Conservation (phyloP, 2,888 invertebrate genomes). For the Labia minor region DNA sequence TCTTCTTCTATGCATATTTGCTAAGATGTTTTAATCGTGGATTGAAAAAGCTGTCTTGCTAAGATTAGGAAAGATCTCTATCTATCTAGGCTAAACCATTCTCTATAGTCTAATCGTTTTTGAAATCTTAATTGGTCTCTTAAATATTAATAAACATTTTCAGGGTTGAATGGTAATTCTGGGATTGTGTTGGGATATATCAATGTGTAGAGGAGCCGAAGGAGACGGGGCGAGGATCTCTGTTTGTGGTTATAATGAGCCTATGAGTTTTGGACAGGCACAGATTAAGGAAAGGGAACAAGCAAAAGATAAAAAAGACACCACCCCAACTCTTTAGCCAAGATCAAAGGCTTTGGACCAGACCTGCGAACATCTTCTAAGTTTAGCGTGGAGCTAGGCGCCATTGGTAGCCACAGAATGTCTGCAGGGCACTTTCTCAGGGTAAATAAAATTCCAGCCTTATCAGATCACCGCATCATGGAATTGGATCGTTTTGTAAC, state of each 20-base stretch:
- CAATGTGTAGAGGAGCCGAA: neutral
- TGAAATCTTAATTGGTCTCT: neutral
- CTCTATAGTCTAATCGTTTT: neutral
- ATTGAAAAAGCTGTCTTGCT: neutral
- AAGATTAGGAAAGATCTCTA: neutral
- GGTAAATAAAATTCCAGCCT: neutral
- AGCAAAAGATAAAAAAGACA: neutral
- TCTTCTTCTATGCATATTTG: neutral
- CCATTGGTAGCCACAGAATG: neutral
- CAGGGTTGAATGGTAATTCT: neutral
- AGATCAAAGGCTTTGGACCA: neutral
- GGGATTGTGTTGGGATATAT: neutral
- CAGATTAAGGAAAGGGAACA: neutral
- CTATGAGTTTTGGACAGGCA: neutral
- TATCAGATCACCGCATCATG: neutral
- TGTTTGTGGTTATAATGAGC: neutral
- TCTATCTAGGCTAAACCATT: neutral
- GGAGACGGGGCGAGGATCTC: neutral
- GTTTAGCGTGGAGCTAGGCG: neutral
- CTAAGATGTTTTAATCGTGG: neutral
- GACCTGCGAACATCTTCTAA: constrained; percentile 3
- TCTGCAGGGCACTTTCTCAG: neutral
- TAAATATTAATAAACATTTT: constrained; percentile 5
- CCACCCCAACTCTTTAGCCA: neutral
- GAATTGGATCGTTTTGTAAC: neutral